Evolutionary conservation across 1,140 invertebrate species (phyloP).

Genomic region (Sitobion miscanthi): DNA sequence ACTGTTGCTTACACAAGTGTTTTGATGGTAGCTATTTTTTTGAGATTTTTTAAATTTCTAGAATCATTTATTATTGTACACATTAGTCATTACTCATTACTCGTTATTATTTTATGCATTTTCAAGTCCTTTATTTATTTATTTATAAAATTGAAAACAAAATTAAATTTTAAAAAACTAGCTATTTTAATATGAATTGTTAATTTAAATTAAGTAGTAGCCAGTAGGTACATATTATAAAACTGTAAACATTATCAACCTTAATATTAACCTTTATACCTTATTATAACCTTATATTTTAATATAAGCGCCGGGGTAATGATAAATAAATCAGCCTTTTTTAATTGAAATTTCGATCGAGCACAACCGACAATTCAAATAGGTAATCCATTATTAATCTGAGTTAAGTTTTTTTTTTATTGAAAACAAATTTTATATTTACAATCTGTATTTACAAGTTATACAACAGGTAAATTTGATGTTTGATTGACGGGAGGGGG

Average conservation of each 20-base stretch:
- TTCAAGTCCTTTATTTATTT: neutral
- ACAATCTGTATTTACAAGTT: too few species aligned
- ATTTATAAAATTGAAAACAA: neutral
- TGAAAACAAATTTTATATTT: too few species aligned
- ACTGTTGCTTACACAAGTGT: slow-evolving; percentile 41
- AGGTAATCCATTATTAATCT: too few species aligned
- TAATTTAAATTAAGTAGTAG: too few species aligned
- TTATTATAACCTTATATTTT: neutral
- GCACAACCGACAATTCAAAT: neutral
- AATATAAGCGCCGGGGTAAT: neutral
- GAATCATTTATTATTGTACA: neutral
- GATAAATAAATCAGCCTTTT: neutral
- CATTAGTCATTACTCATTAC: neutral
- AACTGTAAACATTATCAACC: neutral
- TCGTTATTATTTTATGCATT: neutral
- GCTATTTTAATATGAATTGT: neutral
- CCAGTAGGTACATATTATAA: neutral
- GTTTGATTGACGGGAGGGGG: too few species aligned
- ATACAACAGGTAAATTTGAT: too few species aligned
- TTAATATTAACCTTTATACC: neutral
- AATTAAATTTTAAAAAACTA: neutral
- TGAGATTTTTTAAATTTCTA: slow-evolving; percentile 22
- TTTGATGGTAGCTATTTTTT: neutral
- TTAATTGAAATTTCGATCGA: neutral
- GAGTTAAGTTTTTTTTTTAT: too few species aligned